These are phyloP conservation scores for Cyanistes caeruleus DNA, from an alignment of 2,113 vertebrate genomes.

Conservation along the genomic window DNA sequence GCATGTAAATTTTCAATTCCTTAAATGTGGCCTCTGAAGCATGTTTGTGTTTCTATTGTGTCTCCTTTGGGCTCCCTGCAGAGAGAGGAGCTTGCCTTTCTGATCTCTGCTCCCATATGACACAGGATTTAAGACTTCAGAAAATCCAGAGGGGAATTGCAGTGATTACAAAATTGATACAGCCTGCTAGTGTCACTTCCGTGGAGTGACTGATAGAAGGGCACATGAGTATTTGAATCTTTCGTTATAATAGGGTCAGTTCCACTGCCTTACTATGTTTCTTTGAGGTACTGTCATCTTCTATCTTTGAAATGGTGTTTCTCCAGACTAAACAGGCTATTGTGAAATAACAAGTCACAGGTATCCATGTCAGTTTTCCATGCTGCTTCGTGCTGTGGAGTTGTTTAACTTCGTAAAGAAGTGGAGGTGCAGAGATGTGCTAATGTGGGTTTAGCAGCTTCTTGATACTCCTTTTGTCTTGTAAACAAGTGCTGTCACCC, in stretches of 20 bases:
- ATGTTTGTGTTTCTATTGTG: background rate
- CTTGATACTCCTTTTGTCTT: background rate
- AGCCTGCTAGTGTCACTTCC: background rate
- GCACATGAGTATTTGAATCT: background rate
- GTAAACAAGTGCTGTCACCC: background rate
- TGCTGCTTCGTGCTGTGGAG: background rate
- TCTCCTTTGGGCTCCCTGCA: background rate
- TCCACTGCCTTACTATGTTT: background rate
- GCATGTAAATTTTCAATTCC: background rate
- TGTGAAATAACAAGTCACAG: background rate
- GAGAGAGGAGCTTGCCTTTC: background rate
- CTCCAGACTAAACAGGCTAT: background rate
- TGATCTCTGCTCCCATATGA: background rate
- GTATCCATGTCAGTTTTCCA: background rate
- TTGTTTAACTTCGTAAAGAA: background rate
- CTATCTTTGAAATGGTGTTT: background rate
- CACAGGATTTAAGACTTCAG: background rate
- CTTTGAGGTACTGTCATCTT: background rate
- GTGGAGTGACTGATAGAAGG: background rate
- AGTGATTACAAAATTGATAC: background rate
- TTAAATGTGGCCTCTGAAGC: background rate
- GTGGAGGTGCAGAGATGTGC: background rate
- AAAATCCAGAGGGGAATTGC: background rate
- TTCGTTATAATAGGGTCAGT: accelerated
- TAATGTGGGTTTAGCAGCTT: background rate